Percentiles rank a stretch among this genome's conserved stretches.
Conservation (phyloP, 2,888 invertebrate species). For the Zaprionus lineosus region DNA sequence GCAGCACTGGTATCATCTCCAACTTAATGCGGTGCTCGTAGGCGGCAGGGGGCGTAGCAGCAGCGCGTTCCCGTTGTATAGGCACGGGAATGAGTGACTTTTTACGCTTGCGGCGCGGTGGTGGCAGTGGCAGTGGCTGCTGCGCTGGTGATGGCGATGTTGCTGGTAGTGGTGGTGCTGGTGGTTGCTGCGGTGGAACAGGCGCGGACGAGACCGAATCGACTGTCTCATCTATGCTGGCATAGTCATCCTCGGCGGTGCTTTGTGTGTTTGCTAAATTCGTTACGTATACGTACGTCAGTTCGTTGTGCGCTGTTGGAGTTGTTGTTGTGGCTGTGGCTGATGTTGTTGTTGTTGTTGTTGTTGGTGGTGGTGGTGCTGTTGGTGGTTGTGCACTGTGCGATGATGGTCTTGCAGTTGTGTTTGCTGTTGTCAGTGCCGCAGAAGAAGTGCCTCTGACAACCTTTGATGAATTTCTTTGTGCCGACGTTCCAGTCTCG, state of each 20-base stretch:
- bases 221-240: conserved; percentile 61
- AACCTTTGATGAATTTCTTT: conserved; percentile 50
- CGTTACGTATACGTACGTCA: conserved; percentile 83
- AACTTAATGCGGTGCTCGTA: conserved; percentile 73
- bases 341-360: conserved; percentile 30
- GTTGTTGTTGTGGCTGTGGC: conserved; percentile 28
- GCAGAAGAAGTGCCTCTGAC: conserved; percentile 47
- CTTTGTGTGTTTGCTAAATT: conserved; percentile 74
- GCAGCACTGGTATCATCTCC: conserved; percentile 69
- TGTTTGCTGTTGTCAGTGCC: conserved; percentile 27
- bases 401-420: conserved; percentile 18
- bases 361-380: conserved; percentile 41
- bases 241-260: conserved; percentile 54
- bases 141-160: no score
- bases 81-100: conserved; percentile 78
- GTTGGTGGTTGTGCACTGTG: not conserved
- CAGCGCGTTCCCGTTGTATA: conserved; percentile 34
- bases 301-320: conserved; percentile 68
- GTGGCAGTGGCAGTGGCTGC: conserved; percentile 61
- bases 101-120: conserved; percentile 81
- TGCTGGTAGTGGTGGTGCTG: conserved; percentile 77
- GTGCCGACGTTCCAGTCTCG: conserved; percentile 46
- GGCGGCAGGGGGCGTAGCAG: conserved; percentile 52
- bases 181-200: conserved; percentile 4
- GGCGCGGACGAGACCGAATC: conserved; percentile 9